Conservation (phyloP, 2,113 vertebrate genomes). For the Gymnarchus niloticus region DNA sequence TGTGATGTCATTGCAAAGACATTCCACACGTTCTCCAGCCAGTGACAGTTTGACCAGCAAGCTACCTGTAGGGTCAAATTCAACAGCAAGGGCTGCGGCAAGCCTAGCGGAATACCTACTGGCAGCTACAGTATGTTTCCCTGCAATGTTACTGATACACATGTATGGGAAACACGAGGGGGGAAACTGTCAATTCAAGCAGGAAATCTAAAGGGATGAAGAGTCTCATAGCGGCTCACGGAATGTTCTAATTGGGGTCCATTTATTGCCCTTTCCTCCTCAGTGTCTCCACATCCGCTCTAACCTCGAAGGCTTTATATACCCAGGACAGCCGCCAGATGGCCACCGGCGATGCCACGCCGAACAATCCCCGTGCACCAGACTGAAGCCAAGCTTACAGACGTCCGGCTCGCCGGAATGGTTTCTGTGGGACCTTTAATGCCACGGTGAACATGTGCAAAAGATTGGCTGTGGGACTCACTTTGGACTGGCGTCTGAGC, state of each 20-base stretch:
- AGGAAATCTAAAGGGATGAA: not conserved
- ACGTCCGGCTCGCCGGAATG: not conserved
- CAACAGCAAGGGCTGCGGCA: not conserved
- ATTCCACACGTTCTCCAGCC: not conserved
- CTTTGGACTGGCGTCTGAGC: not conserved
- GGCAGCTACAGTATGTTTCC: not conserved
- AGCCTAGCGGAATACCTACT: not conserved
- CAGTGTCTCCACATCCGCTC: not conserved
- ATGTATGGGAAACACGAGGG: not conserved
- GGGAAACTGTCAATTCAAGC: not conserved
- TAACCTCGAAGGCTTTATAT: not conserved
- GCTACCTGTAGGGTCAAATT: not conserved
- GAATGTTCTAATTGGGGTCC: not conserved
- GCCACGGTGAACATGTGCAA: not conserved
- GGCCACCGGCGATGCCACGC: not conserved
- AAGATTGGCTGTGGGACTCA: not conserved
- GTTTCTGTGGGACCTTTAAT: not conserved
- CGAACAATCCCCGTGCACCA: not conserved
- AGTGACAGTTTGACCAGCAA: not conserved
- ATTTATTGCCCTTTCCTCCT: not conserved
- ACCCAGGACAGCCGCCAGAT: not conserved
- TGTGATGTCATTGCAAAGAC: not conserved
- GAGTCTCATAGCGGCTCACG: not conserved
- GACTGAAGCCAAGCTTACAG: not conserved
- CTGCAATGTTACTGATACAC: not conserved